phyloP scores from a whole-genome alignment of 2,888 invertebrate genomes.

The Pomacea canaliculata region DNA sequence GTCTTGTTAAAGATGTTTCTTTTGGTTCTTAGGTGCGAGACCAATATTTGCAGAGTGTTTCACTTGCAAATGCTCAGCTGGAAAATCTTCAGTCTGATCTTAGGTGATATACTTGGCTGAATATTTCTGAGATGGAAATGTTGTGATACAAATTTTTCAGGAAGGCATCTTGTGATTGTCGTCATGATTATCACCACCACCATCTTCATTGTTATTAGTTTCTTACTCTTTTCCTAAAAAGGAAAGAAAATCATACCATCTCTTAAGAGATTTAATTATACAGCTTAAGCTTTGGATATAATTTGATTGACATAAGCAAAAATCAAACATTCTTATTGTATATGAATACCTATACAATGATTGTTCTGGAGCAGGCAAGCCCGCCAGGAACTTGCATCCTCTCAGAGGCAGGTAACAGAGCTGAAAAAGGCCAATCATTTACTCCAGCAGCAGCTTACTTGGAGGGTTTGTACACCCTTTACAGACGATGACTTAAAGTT shows the following conservation, averaged over 20 bases:
- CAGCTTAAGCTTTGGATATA: too few species aligned
- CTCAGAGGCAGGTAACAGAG: constrained; percentile 54
- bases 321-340: too few species aligned
- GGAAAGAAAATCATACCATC: too few species aligned
- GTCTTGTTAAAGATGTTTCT: neutral
- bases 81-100: constrained; percentile 59
- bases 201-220: too few species aligned
- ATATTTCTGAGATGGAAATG: too few species aligned
- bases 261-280: too few species aligned
- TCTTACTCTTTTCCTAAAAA: too few species aligned
- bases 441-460: constrained; percentile 54
- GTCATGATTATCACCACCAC: too few species aligned
- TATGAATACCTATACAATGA: neutral
- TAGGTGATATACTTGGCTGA: constrained; percentile 37
- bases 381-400: constrained; percentile 47
- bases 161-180: too few species aligned
- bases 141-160: too few species aligned
- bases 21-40: constrained; percentile 30
- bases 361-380: constrained; percentile 36
- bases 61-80: constrained; percentile 57
- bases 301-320: too few species aligned
- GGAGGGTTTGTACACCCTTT: constrained; percentile 46
- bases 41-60: constrained; percentile 61
- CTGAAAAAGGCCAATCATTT: constrained; percentile 58
- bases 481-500: neutral